Base-by-base conservation (phyloP, 1,140 invertebrate species). In the Harlomillsia oculata region DNA sequence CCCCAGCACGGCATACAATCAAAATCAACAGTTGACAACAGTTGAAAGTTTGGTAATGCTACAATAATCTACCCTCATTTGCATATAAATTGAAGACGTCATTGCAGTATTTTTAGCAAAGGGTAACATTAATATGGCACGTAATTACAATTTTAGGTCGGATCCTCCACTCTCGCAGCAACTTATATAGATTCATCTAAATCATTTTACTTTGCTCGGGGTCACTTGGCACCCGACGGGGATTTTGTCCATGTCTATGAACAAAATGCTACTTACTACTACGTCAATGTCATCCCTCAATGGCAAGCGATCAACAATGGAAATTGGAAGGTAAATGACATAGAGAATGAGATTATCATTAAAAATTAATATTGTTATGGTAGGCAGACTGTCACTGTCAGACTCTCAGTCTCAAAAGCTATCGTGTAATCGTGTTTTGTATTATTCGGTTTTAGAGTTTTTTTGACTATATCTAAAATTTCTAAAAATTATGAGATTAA, bases 281-380 rank as follows among this genome's bases (percentile, higher is more conserved):
- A 75, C 59, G 59, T 76, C 14, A 80, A 80, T 63, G 71, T 67
- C 1, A 69, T 70, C 20, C 78, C 78, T 5, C 76, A 78, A 64
- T 80, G 76, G 75, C 76, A 76, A 43, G n/a, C 39, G 2, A 63
- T 63, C 11, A 63, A 63, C 23, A 63, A 63, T 53, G 62, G 62
- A 46, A 63, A 63, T 20, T 63, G 62, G 62, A 63, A 63, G 49
- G 61, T 59, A 34, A 50, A 8, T 21, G 8, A 16, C 21, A 1
- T n/a, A 18, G 6, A 30, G 18, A 6, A 32, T n/a, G 34, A 50
- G 14, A n/a, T 16, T 3, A 30, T 29, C 29, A 16, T 32, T 20
- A 34, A 2, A 34, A 14, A 49, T 49, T 5, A n/a, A 25, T 13
- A 18, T n/a, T n/a, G n/a, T n/a, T n/a, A n/a, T n/a, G n/a, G n/a